Evolutionary conservation across 2,888 invertebrate species (phyloP).

Genomic region (Melangyna quadrimaculata): DNA sequence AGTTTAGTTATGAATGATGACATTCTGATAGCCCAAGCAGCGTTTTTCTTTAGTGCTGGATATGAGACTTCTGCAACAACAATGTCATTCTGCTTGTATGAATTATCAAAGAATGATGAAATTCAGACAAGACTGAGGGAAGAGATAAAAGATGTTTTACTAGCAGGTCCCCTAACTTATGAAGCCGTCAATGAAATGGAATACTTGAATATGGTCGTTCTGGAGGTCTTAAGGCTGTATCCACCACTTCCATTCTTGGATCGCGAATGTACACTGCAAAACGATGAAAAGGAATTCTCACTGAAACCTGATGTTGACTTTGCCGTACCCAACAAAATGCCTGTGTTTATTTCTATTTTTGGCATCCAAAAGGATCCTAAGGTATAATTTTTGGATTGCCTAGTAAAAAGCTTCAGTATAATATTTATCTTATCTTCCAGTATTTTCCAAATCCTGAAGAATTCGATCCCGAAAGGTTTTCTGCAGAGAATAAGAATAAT

Average conservation of each 20-base stretch:
- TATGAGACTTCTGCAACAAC: conserved; percentile 80
- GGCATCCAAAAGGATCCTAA: conserved; percentile 78
- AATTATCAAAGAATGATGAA: conserved; percentile 79
- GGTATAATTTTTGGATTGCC: conserved; percentile 71
- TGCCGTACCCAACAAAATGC: conserved; percentile 76
- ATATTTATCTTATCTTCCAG: conserved; percentile 63
- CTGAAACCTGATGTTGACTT: conserved; percentile 77
- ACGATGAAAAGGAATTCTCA: conserved; percentile 73
- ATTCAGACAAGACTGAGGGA: conserved; percentile 79
- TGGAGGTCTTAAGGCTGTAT: conserved; percentile 79
- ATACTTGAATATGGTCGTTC: conserved; percentile 81
- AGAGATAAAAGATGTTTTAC: conserved; percentile 80
- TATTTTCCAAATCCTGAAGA: conserved; percentile 77
- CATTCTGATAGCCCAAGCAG: conserved; percentile 78
- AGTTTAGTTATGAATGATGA: conserved; percentile 72
- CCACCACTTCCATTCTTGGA: conserved; percentile 79
- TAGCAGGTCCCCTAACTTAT: conserved; percentile 79
- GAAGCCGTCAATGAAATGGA: conserved; percentile 80
- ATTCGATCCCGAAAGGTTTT: conserved; percentile 79
- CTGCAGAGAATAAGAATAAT: conserved; percentile 75
- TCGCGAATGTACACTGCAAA: conserved; percentile 77
- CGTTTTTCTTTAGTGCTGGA: conserved; percentile 78
- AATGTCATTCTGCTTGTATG: conserved; percentile 80
- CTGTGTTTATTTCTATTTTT: conserved; percentile 77
- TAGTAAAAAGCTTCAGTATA: neutral